phyloP scores from a whole-genome alignment of 2,113 vertebrate genomes.

The Lontra canadensis region DNA sequence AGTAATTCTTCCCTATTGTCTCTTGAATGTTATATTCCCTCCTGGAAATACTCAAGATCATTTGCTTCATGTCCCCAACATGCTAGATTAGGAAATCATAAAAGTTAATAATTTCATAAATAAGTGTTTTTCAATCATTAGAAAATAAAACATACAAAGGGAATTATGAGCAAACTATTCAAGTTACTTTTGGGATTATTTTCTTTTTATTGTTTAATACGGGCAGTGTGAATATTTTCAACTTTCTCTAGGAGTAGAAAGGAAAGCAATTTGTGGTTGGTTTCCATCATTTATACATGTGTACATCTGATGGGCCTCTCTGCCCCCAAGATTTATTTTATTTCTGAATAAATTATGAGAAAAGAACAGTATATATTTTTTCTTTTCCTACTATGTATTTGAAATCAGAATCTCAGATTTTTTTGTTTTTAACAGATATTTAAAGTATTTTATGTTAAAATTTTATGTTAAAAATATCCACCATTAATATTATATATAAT shows the following conservation, averaged over 20 bases:
- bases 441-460: background rate
- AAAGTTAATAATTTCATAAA: background rate
- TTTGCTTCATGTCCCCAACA: background rate
- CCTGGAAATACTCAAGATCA: background rate
- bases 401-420: background rate
- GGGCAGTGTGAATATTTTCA: background rate
- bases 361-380: background rate
- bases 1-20: background rate
- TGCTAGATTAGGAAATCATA: background rate
- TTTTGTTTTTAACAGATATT: background rate
- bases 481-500: background rate
- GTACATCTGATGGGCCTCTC: background rate
- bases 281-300: background rate
- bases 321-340: background rate
- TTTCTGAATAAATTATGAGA: background rate
- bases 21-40: background rate
- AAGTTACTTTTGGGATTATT: background rate
- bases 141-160: background rate
- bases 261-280: background rate
- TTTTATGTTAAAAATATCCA: background rate
- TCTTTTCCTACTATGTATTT: background rate
- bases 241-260: background rate
- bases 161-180: background rate
- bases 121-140: background rate
- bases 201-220: background rate